Evolutionary conservation across 37 sponge, comb jelly and placozoan genomes (phyloP).

Genomic region (Halisarca cf. caerulea): DNA sequence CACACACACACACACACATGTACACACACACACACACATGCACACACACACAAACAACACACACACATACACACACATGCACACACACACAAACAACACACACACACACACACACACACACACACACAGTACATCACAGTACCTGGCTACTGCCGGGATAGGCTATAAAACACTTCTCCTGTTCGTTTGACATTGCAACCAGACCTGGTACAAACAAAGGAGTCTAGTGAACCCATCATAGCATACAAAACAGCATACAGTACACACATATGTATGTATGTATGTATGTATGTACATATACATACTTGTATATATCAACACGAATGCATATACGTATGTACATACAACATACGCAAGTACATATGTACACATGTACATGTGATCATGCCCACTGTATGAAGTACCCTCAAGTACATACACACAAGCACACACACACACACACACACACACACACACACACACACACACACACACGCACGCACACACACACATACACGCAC

Average conservation of each 20-base stretch:
- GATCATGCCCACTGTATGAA: background rate
- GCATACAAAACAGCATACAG: too few relatives aligned
- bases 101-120: too few relatives aligned
- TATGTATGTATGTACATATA: too few relatives aligned
- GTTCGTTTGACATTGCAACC: constrained; percentile 82
- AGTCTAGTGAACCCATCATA: too few relatives aligned
- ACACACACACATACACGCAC: constrained; percentile 23
- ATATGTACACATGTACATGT: background rate
- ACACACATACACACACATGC: too few relatives aligned
- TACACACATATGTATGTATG: too few relatives aligned
- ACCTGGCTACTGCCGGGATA: constrained; percentile 93
- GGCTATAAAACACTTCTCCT: constrained; percentile 79
- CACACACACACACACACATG: too few relatives aligned
- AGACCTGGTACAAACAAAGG: constrained; percentile 46
- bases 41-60: too few relatives aligned
- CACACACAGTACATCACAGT: too few relatives aligned
- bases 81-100: too few relatives aligned
- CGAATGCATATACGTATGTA: background rate
- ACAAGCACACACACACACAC: background rate
- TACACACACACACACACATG: too few relatives aligned
- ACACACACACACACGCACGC: constrained; percentile 20
- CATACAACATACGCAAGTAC: background rate
- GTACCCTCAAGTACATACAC: background rate
- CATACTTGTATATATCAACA: background rate
- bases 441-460: constrained; percentile 26